Conservation (phyloP, 2,797 vertebrate species). For the Sebastes dallii region DNA sequence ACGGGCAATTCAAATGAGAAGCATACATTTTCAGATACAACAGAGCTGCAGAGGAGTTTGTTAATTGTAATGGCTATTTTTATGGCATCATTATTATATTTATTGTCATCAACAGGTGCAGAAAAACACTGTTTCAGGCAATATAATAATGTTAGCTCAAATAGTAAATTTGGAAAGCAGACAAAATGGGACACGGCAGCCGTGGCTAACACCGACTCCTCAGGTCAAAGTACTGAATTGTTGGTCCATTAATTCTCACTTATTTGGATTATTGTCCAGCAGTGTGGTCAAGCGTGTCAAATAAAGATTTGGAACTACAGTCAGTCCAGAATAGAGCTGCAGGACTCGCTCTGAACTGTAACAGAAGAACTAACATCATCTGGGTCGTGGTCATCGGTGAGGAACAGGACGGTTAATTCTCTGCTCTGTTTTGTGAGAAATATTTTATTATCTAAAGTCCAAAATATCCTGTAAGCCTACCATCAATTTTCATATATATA, state of each 20-base stretch:
- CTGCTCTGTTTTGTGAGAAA: too few relatives aligned
- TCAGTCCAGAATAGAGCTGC: background rate
- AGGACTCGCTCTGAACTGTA: too few relatives aligned
- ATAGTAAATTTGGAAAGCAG: background rate
- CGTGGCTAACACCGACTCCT: background rate
- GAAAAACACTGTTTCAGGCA: background rate
- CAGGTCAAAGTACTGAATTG: too few relatives aligned
- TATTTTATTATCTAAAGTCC: too few relatives aligned
- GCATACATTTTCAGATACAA: background rate
- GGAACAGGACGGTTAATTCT: too few relatives aligned
- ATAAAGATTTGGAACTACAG: background rate
- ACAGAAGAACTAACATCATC: background rate
- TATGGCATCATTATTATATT: background rate
- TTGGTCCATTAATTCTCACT: background rate
- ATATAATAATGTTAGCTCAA: background rate
- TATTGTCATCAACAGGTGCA: background rate
- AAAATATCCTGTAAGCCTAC: too few relatives aligned
- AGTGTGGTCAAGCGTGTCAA: background rate
- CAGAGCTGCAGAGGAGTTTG: background rate
- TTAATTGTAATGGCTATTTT: background rate
- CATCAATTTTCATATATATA: too few relatives aligned
- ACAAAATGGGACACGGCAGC: background rate
- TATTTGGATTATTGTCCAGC: background rate
- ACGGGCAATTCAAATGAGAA: background rate
- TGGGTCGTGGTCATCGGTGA: background rate